Evolutionary conservation across 2,888 invertebrate species (phyloP).

Genomic region (Athetis lepigone): DNA sequence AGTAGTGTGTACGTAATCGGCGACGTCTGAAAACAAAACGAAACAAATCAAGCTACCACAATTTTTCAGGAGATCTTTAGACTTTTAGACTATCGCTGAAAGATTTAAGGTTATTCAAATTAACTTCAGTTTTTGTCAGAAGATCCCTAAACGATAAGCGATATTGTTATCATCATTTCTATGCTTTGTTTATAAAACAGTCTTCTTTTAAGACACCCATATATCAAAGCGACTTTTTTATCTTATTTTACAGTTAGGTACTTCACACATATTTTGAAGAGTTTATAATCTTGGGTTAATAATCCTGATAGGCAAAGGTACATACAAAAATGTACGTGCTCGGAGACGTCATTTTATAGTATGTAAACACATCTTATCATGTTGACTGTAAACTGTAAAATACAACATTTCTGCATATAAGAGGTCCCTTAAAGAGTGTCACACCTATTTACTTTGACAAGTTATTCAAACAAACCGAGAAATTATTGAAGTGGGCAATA

Average conservation of each 20-base stretch:
- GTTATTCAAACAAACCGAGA: neutral
- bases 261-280: conserved; percentile 20
- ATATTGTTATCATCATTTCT: neutral
- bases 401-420: conserved; percentile 11
- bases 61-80: too few species aligned
- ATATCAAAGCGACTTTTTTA: conserved; percentile 11
- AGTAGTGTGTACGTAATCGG: neutral
- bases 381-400: neutral
- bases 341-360: neutral
- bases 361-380: conserved; percentile 16
- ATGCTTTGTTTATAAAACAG: neutral
- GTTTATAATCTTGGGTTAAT: conserved; percentile 12
- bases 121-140: neutral
- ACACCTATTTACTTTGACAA: neutral
- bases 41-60: neutral
- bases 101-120: too few species aligned
- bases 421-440: conserved; percentile 10
- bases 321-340: neutral
- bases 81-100: too few species aligned
- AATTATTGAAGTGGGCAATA: neutral
- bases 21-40: neutral
- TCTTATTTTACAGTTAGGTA: conserved; percentile 2
- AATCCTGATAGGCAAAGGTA: neutral
- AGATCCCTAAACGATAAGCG: neutral
- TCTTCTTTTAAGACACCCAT: neutral